Evolutionary conservation across 2,113 vertebrate species (phyloP).

Genomic region (Limnothrissa miodon): DNA sequence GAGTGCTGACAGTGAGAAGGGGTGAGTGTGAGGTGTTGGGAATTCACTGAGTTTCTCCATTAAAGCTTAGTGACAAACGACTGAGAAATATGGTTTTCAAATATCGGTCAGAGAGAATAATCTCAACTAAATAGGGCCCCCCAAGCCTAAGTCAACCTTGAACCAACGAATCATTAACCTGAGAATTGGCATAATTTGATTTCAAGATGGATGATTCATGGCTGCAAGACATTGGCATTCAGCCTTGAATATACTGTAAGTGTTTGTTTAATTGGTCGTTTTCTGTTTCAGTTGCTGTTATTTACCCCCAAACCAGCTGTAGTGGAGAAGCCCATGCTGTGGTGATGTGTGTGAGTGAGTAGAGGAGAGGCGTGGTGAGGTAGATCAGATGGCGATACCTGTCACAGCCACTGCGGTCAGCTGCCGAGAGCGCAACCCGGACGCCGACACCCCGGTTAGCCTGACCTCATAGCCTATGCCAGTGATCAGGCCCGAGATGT

Average conservation of each 20-base stretch:
- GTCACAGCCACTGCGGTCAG: slow-evolving; percentile 88
- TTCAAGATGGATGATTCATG: no score
- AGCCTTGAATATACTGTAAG: not conserved
- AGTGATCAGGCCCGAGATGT: slow-evolving; percentile 75
- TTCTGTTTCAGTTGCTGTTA: not conserved
- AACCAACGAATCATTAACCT: no score
- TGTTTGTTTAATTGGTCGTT: not conserved
- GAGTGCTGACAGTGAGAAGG: slow-evolving; percentile 39
- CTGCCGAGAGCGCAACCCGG: slow-evolving; percentile 84
- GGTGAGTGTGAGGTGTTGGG: slow-evolving; percentile 24
- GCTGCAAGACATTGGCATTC: not conserved
- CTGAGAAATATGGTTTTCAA: not conserved
- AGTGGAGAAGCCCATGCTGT: slow-evolving; percentile 18
- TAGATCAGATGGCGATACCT: slow-evolving; percentile 74
- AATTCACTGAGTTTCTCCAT: slow-evolving; percentile 52
- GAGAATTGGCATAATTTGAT: no score
- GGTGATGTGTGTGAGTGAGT: not conserved
- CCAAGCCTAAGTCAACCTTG: no score
- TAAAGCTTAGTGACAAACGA: slow-evolving; percentile 31
- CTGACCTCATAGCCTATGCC: slow-evolving; percentile 79
- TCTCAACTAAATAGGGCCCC: no score
- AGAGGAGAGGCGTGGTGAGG: not conserved
- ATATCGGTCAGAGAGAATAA: not conserved
- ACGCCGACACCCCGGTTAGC: slow-evolving; percentile 83
- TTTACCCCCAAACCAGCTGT: slow-evolving; percentile 3